phyloP scores from a whole-genome alignment of 1,140 invertebrate species.

The Arctopsyche grandis region DNA sequence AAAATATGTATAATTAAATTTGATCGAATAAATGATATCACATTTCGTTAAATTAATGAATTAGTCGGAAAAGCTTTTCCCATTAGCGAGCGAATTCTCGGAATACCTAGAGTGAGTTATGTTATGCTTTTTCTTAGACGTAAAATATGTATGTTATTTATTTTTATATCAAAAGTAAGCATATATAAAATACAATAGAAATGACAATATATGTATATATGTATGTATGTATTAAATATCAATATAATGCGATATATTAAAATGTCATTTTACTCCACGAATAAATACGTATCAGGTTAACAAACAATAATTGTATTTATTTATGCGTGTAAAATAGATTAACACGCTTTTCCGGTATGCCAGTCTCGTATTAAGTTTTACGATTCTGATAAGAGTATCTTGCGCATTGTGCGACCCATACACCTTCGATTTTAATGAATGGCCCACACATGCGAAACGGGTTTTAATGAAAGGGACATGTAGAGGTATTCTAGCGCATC shows the following conservation, averaged over 20 bases:
- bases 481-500: slow-evolving; percentile 7
- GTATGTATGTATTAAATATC: neutral
- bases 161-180: no score
- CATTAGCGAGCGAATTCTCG: no score
- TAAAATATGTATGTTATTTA: no score
- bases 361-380: no score
- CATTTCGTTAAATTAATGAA: no score
- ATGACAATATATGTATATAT: slow-evolving; percentile 17
- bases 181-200: no score
- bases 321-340: neutral
- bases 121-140: no score
- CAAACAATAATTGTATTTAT: neutral
- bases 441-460: slow-evolving; percentile 15
- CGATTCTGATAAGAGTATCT: neutral
- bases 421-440: slow-evolving; percentile 30
- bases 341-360: neutral
- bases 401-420: neutral
- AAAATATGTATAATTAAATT: no score
- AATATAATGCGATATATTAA: neutral
- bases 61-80: no score
- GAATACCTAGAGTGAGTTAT: no score
- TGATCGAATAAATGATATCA: no score
- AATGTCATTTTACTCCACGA: neutral
- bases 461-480: slow-evolving; percentile 39
- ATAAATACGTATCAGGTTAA: neutral